Conservation (phyloP, 2,113 vertebrate species). For the Anser brachyrhynchus region DNA sequence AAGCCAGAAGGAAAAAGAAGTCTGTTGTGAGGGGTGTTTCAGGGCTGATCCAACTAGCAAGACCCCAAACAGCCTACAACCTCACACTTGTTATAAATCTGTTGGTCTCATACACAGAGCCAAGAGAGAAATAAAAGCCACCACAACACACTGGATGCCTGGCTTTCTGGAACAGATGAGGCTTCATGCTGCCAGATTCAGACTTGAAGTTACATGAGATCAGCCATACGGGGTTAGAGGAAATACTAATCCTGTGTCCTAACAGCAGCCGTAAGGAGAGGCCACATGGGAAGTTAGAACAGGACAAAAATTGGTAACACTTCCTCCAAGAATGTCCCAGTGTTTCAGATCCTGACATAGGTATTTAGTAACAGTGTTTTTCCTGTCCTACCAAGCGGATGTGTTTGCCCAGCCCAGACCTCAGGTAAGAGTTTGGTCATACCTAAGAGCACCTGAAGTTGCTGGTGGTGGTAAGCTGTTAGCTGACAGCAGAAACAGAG, state of each 20-base stretch:
- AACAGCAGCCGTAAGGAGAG: background rate
- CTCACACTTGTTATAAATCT: background rate
- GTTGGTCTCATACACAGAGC: background rate
- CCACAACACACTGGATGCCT: background rate
- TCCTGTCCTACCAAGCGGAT: background rate
- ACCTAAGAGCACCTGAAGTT: too few species aligned
- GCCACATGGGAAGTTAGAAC: background rate
- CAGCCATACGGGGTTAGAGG: background rate
- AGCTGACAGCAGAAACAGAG: background rate
- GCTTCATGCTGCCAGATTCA: background rate
- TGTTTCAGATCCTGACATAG: background rate
- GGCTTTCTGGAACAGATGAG: background rate
- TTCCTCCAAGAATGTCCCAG: background rate
- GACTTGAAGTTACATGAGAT: background rate
- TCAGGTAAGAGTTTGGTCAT: background rate
- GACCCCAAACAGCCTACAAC: background rate
- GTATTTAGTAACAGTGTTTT: background rate
- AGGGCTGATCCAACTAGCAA: background rate
- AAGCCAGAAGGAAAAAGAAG: background rate
- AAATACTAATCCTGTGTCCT: background rate
- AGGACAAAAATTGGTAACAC: rapidly evolving
- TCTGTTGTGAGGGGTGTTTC: background rate
- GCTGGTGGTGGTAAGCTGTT: too few species aligned
- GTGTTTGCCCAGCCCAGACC: background rate
- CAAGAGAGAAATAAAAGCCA: background rate